phyloP scores from a whole-genome alignment of 2,888 invertebrate species.

The Xestia c-nigrum region DNA sequence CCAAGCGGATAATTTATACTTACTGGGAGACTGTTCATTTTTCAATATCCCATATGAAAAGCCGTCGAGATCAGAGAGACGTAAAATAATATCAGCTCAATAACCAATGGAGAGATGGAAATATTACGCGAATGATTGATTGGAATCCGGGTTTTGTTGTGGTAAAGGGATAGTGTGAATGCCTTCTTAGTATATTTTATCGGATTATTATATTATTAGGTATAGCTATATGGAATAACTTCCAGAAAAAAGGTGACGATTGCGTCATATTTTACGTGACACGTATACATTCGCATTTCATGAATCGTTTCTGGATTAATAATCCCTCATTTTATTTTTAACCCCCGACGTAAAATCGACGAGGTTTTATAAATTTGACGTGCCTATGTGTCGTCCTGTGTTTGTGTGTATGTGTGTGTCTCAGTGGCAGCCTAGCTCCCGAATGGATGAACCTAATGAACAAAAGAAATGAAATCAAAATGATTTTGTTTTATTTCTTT shows the following conservation, averaged over 20 bases:
- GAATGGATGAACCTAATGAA: too few species aligned
- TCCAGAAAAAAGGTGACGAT: background rate
- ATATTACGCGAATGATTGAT: conserved; percentile 35
- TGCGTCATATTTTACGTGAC: background rate
- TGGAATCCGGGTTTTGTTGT: conserved; percentile 2
- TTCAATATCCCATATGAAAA: conserved; percentile 68
- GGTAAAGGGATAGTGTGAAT: conserved; percentile 8
- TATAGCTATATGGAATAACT: background rate
- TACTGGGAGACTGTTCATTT: conserved; percentile 75
- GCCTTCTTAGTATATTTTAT: background rate
- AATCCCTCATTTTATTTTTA: background rate
- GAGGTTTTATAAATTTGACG: too few species aligned
- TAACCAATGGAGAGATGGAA: conserved; percentile 38
- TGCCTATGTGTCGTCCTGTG: too few species aligned
- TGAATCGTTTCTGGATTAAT: background rate
- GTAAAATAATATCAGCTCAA: conserved; percentile 49
- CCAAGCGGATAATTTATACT: conserved; percentile 80
- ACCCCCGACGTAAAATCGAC: too few species aligned
- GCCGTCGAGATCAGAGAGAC: conserved; percentile 45
- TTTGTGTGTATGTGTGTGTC: too few species aligned
- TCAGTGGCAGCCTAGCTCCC: too few species aligned
- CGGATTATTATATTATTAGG: background rate
- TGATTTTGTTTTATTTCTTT: too few species aligned
- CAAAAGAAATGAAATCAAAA: too few species aligned
- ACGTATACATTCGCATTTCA: background rate